Conservation (phyloP, 2,888 invertebrate species). For the Neoscelio sp. region DNA sequence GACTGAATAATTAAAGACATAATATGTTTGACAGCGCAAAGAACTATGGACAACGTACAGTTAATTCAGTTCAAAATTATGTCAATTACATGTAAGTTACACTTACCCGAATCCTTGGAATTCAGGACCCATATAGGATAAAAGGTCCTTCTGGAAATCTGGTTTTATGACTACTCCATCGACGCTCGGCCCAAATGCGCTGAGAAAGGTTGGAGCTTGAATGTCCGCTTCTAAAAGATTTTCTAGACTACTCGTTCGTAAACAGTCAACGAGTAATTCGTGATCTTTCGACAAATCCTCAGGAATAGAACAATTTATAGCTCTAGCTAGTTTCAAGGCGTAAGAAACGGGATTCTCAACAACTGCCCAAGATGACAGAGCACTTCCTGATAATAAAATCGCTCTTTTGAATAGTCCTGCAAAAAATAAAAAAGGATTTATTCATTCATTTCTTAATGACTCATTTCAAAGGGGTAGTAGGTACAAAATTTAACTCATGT, state of each 20-base stretch:
- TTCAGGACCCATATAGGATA: constrained; percentile 86
- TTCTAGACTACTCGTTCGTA: constrained; percentile 90
- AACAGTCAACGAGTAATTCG: constrained; percentile 93
- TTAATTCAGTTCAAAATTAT: no score
- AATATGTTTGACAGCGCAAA: no score
- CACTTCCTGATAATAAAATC: constrained; percentile 94
- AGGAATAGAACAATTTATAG: constrained; percentile 92
- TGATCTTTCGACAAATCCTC: constrained; percentile 92
- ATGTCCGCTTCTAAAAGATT: constrained; percentile 90
- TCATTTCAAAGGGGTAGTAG: no score
- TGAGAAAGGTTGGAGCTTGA: constrained; percentile 91
- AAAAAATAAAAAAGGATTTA: constrained; percentile 48
- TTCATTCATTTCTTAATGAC: no score
- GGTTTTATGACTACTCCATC: constrained; percentile 97
- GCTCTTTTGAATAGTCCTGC: constrained; percentile 94
- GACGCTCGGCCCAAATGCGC: constrained; percentile 96
- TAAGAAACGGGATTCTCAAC: constrained; percentile 94
- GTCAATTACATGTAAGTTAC: background rate
- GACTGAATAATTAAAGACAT: no score
- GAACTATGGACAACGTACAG: no score
- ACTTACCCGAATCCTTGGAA: constrained; percentile 81
- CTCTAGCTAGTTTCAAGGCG: constrained; percentile 91
- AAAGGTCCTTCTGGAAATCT: constrained; percentile 92
- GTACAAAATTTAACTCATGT: no score
- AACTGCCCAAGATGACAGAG: constrained; percentile 94